Percentiles rank a stretch among this genome's conserved stretches.
Evolutionary conservation across 2,888 invertebrate species (phyloP).

Genomic region (Apamea anceps): DNA sequence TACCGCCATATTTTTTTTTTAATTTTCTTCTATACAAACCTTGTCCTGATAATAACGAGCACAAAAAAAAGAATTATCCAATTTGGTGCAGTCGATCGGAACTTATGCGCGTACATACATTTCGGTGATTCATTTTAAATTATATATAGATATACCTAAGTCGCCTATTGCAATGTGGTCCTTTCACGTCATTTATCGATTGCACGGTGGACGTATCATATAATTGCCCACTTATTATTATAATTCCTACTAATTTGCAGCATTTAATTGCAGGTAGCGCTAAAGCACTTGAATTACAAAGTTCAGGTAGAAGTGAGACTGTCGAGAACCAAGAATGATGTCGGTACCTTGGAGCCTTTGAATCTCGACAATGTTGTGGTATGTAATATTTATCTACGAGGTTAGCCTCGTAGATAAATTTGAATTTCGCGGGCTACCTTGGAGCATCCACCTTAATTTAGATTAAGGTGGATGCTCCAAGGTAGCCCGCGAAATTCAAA

Average conservation of each 20-base stretch:
- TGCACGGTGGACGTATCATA: not conserved
- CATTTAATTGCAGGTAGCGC: slow-evolving; percentile 84
- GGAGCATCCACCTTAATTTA: too few species aligned
- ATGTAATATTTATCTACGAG: slow-evolving; percentile 34
- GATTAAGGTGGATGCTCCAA: too few species aligned
- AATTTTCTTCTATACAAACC: too few species aligned
- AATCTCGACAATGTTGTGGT: slow-evolving; percentile 80
- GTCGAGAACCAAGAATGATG: slow-evolving; percentile 80
- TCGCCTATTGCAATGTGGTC: not conserved
- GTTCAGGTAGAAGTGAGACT: slow-evolving; percentile 89
- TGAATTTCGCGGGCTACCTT: too few species aligned
- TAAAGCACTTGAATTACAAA: slow-evolving; percentile 86
- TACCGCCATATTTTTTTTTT: too few species aligned
- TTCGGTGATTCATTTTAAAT: too few species aligned
- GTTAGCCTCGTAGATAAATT: too few species aligned
- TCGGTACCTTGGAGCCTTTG: slow-evolving; percentile 76
- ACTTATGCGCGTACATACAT: too few species aligned
- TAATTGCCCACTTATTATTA: not conserved
- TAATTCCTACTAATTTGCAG: not conserved
- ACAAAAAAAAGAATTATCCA: too few species aligned
- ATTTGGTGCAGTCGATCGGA: too few species aligned
- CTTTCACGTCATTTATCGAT: slow-evolving; percentile 1
- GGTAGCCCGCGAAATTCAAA: too few species aligned
- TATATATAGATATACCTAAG: not conserved
- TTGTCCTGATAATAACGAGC: too few species aligned